Evolutionary conservation across 2,113 vertebrate species (phyloP).

Genomic region (Nothobranchius furzeri): DNA sequence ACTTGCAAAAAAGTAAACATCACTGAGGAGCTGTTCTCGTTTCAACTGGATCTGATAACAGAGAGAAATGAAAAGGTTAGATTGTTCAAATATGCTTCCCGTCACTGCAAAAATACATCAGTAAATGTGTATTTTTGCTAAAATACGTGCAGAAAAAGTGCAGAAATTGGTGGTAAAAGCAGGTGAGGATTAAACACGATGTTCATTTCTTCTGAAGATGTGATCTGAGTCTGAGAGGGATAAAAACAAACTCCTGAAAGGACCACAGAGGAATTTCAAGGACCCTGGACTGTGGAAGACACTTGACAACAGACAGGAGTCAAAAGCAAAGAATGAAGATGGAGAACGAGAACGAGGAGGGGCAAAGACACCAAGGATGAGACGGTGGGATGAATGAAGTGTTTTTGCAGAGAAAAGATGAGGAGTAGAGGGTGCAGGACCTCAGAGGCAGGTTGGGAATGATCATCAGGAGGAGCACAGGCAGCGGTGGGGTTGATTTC

Average conservation of each 20-base stretch:
- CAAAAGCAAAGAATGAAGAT: conserved; percentile 35
- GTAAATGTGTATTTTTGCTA: no score
- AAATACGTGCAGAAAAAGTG: not conserved
- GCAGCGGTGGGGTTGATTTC: conserved; percentile 26
- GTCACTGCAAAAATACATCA: no score
- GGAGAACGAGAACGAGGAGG: not conserved
- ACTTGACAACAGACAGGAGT: conserved; percentile 36
- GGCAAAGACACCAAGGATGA: not conserved
- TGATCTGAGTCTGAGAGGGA: conserved; percentile 7
- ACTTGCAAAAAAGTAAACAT: conserved; percentile 34
- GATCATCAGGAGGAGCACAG: conserved; percentile 39
- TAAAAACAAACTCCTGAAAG: conserved; percentile 41
- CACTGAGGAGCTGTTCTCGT: conserved; percentile 28
- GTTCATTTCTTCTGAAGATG: conserved; percentile 28
- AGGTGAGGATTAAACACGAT: conserved; percentile 4
- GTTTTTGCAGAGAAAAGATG: conserved; percentile 43
- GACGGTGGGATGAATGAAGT: conserved; percentile 50
- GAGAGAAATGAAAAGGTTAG: conserved; percentile 49
- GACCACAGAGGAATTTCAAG: conserved; percentile 53
- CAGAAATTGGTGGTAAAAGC: conserved; percentile 8
- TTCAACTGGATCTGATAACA: conserved; percentile 32
- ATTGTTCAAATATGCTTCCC: not conserved
- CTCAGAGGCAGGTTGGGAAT: conserved; percentile 71
- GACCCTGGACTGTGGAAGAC: conserved; percentile 36
- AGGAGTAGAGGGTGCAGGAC: conserved; percentile 65